phyloP scores from a whole-genome alignment of 1,140 invertebrate genomes.

The Sycobia sp. region DNA sequence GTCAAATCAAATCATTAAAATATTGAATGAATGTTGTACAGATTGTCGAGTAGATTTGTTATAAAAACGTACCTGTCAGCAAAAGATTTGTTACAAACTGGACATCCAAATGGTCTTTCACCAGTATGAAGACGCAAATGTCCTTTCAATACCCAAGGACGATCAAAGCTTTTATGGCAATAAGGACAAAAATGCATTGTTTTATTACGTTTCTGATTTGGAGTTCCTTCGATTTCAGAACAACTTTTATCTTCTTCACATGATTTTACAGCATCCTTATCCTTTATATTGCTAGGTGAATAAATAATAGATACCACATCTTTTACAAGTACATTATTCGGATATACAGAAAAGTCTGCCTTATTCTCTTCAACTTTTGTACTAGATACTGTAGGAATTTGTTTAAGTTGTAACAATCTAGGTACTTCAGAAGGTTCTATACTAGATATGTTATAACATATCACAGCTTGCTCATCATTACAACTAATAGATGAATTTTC shows the following conservation, averaged over 20 bases:
- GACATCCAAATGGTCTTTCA: constrained; percentile 72
- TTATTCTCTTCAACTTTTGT: constrained; percentile 3
- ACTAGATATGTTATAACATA: not conserved
- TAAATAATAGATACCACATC: constrained; percentile 27
- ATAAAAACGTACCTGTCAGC: constrained; percentile 68
- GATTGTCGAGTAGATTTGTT: too few relatives aligned
- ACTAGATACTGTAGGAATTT: not conserved
- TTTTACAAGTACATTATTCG: constrained; percentile 12
- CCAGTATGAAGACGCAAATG: constrained; percentile 72
- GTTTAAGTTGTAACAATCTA: constrained; percentile 12
- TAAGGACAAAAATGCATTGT: constrained; percentile 59
- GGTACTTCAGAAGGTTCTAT: constrained; percentile 8
- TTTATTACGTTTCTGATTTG: constrained; percentile 54
- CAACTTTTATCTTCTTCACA: constrained; percentile 26
- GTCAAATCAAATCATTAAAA: too few relatives aligned
- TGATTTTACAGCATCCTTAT: constrained; percentile 17
- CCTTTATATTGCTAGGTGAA: constrained; percentile 1
- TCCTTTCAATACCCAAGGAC: constrained; percentile 74
- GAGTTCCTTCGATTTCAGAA: constrained; percentile 29
- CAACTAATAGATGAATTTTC: constrained; percentile 22
- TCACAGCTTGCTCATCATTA: constrained; percentile 12
- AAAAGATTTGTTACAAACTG: constrained; percentile 73
- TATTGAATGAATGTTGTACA: too few relatives aligned
- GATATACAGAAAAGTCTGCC: not conserved
- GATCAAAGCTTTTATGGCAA: constrained; percentile 65